phyloP scores from a whole-genome alignment of 2,113 vertebrate species.

The Malaclemys terrapin region DNA sequence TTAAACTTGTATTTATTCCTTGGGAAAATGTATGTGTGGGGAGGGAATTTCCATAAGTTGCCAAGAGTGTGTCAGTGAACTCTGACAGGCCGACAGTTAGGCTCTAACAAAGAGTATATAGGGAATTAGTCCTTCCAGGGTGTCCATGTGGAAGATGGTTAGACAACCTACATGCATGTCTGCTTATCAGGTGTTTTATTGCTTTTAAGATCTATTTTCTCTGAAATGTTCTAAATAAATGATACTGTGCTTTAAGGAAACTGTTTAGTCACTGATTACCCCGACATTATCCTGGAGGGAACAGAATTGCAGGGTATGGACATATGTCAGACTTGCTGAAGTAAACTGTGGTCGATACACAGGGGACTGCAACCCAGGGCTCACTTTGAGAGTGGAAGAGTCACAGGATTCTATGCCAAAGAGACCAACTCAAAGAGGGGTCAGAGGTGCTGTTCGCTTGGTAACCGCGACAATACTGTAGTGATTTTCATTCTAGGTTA shows the following conservation, averaged over 20 bases:
- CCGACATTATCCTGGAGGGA: slow-evolving; percentile 3
- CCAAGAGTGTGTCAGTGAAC: rapidly evolving
- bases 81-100: rapidly evolving
- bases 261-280: neutral
- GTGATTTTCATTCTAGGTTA: neutral
- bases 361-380: rapidly evolving
- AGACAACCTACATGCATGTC: slow-evolving; percentile 9
- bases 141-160: rapidly evolving
- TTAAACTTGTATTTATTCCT: neutral
- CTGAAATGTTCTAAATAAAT: neutral
- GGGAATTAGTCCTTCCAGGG: rapidly evolving
- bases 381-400: rapidly evolving
- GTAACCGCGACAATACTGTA: rapidly evolving
- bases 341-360: rapidly evolving
- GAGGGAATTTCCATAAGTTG: neutral
- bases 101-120: rapidly evolving
- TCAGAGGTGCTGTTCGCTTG: rapidly evolving
- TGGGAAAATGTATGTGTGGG: rapidly evolving
- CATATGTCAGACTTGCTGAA: neutral
- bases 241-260: neutral
- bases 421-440: neutral
- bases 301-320: neutral
- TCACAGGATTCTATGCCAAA: neutral
- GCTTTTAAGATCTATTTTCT: neutral
- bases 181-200: rapidly evolving